These are phyloP conservation scores for Limnephilus lunatus DNA, from an alignment of 2,888 invertebrate genomes.

Conservation along the genomic window DNA sequence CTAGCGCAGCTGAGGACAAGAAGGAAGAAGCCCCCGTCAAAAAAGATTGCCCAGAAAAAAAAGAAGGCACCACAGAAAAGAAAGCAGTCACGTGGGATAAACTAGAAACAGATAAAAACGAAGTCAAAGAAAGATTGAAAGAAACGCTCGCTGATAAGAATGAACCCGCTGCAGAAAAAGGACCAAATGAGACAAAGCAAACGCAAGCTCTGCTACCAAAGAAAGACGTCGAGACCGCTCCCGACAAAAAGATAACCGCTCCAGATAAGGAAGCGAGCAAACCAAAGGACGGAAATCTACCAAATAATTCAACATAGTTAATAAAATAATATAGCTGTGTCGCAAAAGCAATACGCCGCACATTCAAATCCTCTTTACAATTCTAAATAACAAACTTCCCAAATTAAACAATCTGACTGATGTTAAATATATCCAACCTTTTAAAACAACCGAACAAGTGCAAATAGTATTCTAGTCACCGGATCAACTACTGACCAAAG, in stretches of 20 bases:
- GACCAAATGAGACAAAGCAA: slow-evolving; percentile 17
- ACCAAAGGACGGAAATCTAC: slow-evolving; percentile 13
- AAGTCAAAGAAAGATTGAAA: not conserved
- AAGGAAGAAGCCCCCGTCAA: not conserved
- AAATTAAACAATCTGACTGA: not conserved
- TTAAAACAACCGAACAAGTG: not conserved
- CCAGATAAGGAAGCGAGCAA: slow-evolving; percentile 37
- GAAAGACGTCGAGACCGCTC: slow-evolving; percentile 17
- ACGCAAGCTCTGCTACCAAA: not conserved
- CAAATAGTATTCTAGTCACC: slow-evolving; percentile 13
- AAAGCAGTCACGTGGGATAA: slow-evolving; percentile 42
- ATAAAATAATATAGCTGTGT: slow-evolving; percentile 15
- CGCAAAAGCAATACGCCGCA: not conserved
- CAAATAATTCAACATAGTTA: slow-evolving; percentile 32
- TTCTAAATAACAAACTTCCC: not conserved
- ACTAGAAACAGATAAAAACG: slow-evolving; percentile 26
- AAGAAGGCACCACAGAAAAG: slow-evolving; percentile 34
- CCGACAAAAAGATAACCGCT: slow-evolving; percentile 24
- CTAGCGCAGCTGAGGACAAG: slow-evolving; percentile 36
- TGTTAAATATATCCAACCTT: not conserved
- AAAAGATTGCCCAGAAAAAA: slow-evolving; percentile 18
- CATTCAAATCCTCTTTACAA: not conserved
- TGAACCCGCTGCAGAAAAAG: slow-evolving; percentile 30
- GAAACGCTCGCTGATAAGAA: slow-evolving; percentile 28
- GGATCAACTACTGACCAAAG: slow-evolving; percentile 43